Evolutionary conservation across 35 echinoderm and acorn worm genomes (phyloP).

Genomic region (Patiria miniata): DNA sequence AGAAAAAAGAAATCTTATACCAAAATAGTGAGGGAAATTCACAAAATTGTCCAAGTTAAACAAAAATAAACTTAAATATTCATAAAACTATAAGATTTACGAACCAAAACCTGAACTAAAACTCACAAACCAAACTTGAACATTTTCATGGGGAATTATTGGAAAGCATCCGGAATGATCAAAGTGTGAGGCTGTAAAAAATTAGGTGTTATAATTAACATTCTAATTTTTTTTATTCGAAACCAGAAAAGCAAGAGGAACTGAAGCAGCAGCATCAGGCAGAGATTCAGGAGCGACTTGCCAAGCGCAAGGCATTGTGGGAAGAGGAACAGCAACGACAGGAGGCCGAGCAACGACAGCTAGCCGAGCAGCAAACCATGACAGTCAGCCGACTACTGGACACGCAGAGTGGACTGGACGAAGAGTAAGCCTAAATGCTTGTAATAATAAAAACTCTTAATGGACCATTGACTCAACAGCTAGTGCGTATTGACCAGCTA

Average conservation of each 20-base stretch:
- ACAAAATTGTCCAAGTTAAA: no score
- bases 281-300: constrained; percentile 63
- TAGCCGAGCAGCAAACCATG: constrained; percentile 76
- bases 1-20: no score
- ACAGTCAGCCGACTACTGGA: constrained; percentile 74
- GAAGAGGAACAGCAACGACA: constrained; percentile 69
- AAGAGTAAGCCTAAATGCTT: constrained; percentile 62
- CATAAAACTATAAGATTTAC: no score
- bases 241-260: constrained; percentile 64
- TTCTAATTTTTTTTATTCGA: neutral
- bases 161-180: no score
- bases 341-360: constrained; percentile 67
- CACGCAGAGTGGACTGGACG: constrained; percentile 76
- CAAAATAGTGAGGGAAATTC: no score
- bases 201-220: no score
- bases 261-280: constrained; percentile 75
- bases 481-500: neutral
- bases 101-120: no score
- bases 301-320: constrained; percentile 60
- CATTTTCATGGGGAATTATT: no score
- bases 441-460: neutral
- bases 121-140: no score
- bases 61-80: no score
- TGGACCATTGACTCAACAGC: neutral
- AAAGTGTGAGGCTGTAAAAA: no score